phyloP scores from a whole-genome alignment of 2,113 vertebrate genomes.

The Arizona elegans region DNA sequence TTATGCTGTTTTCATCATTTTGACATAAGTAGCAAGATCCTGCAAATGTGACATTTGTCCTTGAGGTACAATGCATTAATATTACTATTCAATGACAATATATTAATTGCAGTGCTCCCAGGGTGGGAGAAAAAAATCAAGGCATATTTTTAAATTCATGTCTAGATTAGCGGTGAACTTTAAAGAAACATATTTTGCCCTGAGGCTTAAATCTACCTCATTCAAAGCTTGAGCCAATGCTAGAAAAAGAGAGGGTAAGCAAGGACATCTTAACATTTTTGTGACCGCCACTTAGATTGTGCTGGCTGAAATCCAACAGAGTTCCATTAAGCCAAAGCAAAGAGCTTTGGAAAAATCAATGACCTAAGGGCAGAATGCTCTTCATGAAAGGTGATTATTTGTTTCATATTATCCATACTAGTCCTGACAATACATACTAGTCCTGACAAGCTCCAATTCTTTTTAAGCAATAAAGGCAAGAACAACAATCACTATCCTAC shows the following conservation, averaged over 20 bases:
- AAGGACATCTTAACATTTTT: slow-evolving; percentile 15
- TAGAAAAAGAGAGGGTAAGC: slow-evolving; percentile 6
- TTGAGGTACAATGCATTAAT: not conserved
- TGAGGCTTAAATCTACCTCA: not conserved
- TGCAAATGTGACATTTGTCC: not conserved
- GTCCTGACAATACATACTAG: not conserved
- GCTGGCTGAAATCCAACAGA: slow-evolving; percentile 6
- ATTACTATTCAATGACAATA: not conserved
- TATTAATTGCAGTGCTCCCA: slow-evolving; percentile 3
- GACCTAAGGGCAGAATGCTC: not conserved
- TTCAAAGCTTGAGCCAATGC: not conserved
- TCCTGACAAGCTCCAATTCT: not conserved
- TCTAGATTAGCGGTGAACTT: not conserved
- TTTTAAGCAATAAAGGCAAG: not conserved
- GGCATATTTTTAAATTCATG: not conserved
- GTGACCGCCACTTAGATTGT: not conserved
- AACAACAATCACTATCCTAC: not conserved
- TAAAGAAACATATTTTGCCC: slow-evolving; percentile 1
- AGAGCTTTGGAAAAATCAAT: slow-evolving; percentile 5
- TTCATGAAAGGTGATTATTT: not conserved
- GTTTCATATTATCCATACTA: not conserved
- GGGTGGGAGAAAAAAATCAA: not conserved
- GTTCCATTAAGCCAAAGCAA: slow-evolving; percentile 9
- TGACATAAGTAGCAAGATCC: not conserved
- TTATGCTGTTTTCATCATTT: not conserved